Conservation (phyloP, 2,797 vertebrate genomes). For the Threskiornis aethiopicus region DNA sequence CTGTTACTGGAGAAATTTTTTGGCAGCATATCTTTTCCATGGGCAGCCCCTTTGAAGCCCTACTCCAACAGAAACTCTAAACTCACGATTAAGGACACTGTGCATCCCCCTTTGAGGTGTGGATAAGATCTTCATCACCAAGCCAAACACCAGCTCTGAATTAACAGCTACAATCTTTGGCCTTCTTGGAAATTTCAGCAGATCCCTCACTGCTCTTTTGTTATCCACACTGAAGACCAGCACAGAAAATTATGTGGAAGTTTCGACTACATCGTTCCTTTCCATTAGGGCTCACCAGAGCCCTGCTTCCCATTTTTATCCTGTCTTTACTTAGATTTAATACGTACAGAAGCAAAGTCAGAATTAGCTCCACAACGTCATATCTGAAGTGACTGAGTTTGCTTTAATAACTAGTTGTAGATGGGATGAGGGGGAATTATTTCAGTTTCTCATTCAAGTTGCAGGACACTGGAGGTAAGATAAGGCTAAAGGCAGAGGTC, state of each 20-base stretch:
- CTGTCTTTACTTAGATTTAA: not conserved
- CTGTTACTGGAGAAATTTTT: not conserved
- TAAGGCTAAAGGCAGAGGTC: not conserved
- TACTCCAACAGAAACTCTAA: not conserved
- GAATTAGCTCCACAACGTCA: not conserved
- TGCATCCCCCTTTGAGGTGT: accelerated
- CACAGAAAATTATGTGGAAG: not conserved
- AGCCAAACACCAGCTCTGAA: not conserved
- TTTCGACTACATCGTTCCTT: not conserved
- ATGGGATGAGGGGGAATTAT: not conserved
- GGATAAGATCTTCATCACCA: not conserved
- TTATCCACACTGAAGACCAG: not conserved
- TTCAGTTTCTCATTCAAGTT: not conserved
- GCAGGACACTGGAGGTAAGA: not conserved
- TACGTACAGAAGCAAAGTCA: not conserved
- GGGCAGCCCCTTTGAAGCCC: not conserved
- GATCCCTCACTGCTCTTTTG: not conserved
- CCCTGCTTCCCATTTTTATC: not conserved
- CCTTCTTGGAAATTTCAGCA: not conserved
- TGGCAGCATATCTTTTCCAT: not conserved
- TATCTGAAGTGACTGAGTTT: not conserved
- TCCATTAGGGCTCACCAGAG: not conserved
- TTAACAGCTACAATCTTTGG: not conserved
- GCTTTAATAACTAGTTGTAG: not conserved
- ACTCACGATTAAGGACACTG: not conserved